Conservation (phyloP, 2,888 invertebrate genomes). For the Trilocha varians region DNA sequence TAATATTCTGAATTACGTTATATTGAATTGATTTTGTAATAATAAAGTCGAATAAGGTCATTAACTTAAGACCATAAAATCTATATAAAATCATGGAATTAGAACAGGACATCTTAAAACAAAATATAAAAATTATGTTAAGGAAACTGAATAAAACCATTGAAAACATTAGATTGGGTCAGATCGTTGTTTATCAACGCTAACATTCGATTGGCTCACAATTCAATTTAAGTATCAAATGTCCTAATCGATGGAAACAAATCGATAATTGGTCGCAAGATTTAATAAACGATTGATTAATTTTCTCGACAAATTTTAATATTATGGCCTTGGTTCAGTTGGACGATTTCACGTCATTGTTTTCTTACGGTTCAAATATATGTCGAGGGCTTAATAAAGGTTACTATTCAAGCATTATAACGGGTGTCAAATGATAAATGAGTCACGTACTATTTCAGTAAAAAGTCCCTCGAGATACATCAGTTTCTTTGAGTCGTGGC, state of each 20-base stretch:
- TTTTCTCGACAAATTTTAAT: constrained; percentile 43
- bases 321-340: constrained; percentile 54
- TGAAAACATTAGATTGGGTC: too few species aligned
- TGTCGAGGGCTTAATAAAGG: constrained; percentile 69
- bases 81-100: too few species aligned
- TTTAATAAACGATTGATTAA: constrained; percentile 44
- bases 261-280: constrained; percentile 26
- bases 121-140: too few species aligned
- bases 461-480: constrained; percentile 1
- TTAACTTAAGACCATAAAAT: too few species aligned
- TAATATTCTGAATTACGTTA: too few species aligned
- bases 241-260: constrained; percentile 22
- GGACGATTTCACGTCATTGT: constrained; percentile 69
- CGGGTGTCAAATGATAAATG: constrained; percentile 24
- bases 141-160: too few species aligned
- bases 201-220: constrained; percentile 1
- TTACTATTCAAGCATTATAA: constrained; percentile 40
- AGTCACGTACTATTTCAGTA: constrained; percentile 17
- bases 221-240: constrained; percentile 13
- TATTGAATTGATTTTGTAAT: too few species aligned
- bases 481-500: neutral
- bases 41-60: too few species aligned
- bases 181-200: too few species aligned
- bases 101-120: too few species aligned
- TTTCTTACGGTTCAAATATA: constrained; percentile 63